Percentiles rank a stretch among this genome's conserved stretches.
Conservation (phyloP, 2,888 invertebrate genomes). For the Leistus spinibarbis region DNA sequence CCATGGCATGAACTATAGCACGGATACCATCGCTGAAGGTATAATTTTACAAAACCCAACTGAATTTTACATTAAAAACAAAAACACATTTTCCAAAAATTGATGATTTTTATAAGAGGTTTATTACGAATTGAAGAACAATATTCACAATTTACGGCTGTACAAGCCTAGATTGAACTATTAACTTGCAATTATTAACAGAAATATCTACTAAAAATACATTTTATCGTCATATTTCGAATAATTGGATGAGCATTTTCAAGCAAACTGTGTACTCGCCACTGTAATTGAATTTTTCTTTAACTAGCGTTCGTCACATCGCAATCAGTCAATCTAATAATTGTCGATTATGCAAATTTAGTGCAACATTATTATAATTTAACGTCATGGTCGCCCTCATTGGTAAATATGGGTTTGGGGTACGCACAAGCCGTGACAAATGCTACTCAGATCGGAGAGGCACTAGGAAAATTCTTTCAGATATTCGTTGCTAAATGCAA, state of each 20-base stretch:
- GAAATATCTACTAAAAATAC: too few relatives aligned
- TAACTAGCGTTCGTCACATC: background rate
- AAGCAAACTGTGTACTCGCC: too few relatives aligned
- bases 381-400: background rate
- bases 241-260: too few relatives aligned
- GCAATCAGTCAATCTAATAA: background rate
- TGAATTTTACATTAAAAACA: too few relatives aligned
- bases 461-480: conserved; percentile 5
- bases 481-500: background rate
- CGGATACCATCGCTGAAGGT: background rate
- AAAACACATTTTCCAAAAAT: too few relatives aligned
- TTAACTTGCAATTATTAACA: too few relatives aligned
- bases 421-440: conserved; percentile 3
- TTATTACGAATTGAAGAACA: too few relatives aligned
- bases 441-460: background rate
- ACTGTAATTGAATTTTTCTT: background rate
- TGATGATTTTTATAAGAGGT: too few relatives aligned
- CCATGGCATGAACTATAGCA: background rate
- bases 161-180: too few relatives aligned
- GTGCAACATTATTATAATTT: background rate
- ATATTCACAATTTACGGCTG: too few relatives aligned
- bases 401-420: background rate
- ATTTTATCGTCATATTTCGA: too few relatives aligned
- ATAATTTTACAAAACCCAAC: too few relatives aligned
- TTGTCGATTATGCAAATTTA: background rate